Evolutionary conservation across 2,113 vertebrate species (phyloP).

Genomic region (Ancistrus triradiatus): DNA sequence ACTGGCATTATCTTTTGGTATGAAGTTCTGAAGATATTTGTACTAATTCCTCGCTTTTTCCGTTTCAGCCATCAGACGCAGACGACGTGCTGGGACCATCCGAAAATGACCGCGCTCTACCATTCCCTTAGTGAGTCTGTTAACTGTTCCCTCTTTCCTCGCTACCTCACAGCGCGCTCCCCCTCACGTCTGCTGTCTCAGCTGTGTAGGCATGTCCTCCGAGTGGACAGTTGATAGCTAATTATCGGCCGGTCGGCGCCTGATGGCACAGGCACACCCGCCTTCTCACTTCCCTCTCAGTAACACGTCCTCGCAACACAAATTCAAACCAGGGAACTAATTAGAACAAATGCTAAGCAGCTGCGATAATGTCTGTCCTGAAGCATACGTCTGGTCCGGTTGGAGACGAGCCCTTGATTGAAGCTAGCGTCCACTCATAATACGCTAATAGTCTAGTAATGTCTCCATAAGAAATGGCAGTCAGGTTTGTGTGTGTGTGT

Average conservation of each 20-base stretch:
- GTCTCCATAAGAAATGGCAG: too few relatives aligned
- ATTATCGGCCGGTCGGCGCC: slow-evolving; percentile 12
- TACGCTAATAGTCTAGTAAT: too few relatives aligned
- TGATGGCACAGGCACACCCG: background rate
- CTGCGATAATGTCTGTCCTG: background rate
- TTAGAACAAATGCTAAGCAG: background rate
- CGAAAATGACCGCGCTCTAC: slow-evolving; percentile 83
- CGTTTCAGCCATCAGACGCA: slow-evolving; percentile 76
- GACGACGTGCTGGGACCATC: slow-evolving; percentile 84
- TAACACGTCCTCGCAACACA: too few relatives aligned
- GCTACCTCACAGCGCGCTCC: background rate
- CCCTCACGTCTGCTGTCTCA: background rate
- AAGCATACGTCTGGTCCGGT: too few relatives aligned
- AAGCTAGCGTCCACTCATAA: background rate
- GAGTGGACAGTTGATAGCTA: slow-evolving; percentile 18
- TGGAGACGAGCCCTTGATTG: too few relatives aligned
- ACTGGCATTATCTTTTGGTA: too few relatives aligned
- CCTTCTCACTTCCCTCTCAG: background rate
- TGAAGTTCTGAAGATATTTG: too few relatives aligned
- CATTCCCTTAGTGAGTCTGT: slow-evolving; percentile 71
- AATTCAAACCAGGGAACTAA: slow-evolving; percentile 6
- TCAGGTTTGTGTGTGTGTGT: slow-evolving; percentile 13
- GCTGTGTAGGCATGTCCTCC: slow-evolving; percentile 14
- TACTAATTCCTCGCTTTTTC: background rate
- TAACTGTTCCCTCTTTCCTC: background rate